Evolutionary conservation across 2,797 vertebrate genomes (phyloP).

Genomic region (Eulemur rubriventer): DNA sequence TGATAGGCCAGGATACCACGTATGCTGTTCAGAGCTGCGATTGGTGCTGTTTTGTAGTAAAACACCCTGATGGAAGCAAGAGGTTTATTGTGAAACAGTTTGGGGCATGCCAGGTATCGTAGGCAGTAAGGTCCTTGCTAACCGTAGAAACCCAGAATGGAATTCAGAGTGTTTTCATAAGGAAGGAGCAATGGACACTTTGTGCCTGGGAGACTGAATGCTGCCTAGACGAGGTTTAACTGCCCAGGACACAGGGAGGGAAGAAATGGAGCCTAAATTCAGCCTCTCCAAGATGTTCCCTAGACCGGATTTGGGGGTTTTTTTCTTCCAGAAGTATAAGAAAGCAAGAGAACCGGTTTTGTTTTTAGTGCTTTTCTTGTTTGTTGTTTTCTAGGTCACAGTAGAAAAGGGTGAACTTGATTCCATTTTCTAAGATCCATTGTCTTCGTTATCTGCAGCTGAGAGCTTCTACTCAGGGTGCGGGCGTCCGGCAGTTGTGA

Average conservation of each 20-base stretch:
- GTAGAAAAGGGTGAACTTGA: not conserved
- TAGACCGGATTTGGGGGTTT: not conserved
- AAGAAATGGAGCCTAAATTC: not conserved
- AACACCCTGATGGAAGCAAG: not conserved
- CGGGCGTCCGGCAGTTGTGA: not conserved
- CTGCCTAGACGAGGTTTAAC: not conserved
- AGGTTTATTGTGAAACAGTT: not conserved
- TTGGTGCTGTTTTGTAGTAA: not conserved
- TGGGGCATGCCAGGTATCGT: not conserved
- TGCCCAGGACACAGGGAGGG: not conserved
- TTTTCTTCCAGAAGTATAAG: not conserved
- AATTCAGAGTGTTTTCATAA: conserved; percentile 19
- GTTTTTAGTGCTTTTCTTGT: not conserved
- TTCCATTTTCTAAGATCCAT: not conserved
- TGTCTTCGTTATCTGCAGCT: not conserved
- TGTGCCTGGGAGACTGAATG: not conserved
- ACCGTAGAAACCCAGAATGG: not conserved
- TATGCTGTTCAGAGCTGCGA: not conserved
- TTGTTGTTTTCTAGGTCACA: not conserved
- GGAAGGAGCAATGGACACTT: not conserved
- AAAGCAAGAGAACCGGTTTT: not conserved
- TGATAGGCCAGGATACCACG: not conserved
- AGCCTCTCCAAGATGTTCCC: not conserved
- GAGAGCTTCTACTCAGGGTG: not conserved
- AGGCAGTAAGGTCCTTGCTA: not conserved